Evolutionary conservation across 2,797 vertebrate species (phyloP).

Genomic region (Picus viridis): DNA sequence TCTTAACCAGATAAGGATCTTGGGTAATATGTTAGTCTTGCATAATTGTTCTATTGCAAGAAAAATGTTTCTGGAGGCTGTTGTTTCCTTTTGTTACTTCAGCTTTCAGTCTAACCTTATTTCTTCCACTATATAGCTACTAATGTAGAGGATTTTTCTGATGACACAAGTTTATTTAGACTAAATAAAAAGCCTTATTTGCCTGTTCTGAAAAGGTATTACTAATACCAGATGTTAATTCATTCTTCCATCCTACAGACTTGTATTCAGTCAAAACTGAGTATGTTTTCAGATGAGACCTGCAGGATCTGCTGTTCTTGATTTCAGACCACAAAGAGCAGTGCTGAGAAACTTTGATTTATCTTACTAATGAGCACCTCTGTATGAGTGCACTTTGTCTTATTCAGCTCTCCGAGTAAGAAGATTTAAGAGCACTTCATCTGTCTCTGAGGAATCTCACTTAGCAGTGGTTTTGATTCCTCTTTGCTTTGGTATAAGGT

Average conservation of each 20-base stretch:
- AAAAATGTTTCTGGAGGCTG: conserved; percentile 1
- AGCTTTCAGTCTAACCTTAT: conserved; percentile 29
- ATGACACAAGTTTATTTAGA: neutral
- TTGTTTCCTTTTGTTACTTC: conserved; percentile 28
- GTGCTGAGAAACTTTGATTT: neutral
- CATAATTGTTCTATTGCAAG: conserved; percentile 21
- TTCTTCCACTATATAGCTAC: neutral
- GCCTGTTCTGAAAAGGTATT: neutral
- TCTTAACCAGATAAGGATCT: conserved; percentile 2
- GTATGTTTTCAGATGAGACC: neutral
- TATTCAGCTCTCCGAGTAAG: neutral
- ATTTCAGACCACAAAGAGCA: neutral
- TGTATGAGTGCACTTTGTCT: neutral
- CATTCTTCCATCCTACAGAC: neutral
- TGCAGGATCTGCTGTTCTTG: neutral
- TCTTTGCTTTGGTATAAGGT: neutral
- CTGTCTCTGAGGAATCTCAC: neutral
- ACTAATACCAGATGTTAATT: neutral
- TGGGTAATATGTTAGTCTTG: conserved; percentile 3
- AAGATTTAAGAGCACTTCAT: neutral
- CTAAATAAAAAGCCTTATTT: neutral
- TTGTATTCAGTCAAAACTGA: neutral
- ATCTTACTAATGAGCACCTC: neutral
- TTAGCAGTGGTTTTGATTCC: conserved; percentile 4
- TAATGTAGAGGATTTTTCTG: neutral